These are phyloP conservation scores for Cydia splendana DNA, from an alignment of 1,140 invertebrate species.

Conservation along the genomic window DNA sequence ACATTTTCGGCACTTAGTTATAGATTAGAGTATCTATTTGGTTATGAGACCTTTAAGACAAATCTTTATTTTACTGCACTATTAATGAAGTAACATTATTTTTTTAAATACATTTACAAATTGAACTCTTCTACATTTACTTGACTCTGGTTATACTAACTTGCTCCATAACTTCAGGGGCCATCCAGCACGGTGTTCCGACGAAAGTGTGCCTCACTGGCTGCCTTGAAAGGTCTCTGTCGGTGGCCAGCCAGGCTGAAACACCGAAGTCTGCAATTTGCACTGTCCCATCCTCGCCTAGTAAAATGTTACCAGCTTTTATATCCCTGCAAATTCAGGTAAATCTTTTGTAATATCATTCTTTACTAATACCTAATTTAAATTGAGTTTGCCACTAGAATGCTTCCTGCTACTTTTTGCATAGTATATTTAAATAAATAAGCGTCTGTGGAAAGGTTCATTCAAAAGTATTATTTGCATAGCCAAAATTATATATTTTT, in stretches of 20 bases:
- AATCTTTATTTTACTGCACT: not conserved
- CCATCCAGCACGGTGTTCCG: slow-evolving; percentile 99
- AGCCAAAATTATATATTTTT: too few relatives aligned
- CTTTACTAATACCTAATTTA: too few relatives aligned
- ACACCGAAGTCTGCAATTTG: slow-evolving; percentile 98
- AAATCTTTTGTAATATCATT: not conserved
- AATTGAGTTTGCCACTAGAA: too few relatives aligned
- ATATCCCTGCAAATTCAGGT: slow-evolving; percentile 88
- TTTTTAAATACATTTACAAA: not conserved
- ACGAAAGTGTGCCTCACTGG: slow-evolving; percentile 98
- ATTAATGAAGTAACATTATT: not conserved
- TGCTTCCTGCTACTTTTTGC: too few relatives aligned
- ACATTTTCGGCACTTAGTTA: too few relatives aligned
- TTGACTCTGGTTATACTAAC: slow-evolving; percentile 61
- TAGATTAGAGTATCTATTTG: slow-evolving; percentile 37
- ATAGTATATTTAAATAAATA: too few relatives aligned
- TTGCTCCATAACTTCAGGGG: slow-evolving; percentile 99
- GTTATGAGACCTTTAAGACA: not conserved
- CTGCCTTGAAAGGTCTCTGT: slow-evolving; percentile 94
- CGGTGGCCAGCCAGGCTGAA: slow-evolving; percentile 95
- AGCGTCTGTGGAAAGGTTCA: too few relatives aligned
- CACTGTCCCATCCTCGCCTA: slow-evolving; percentile 98
- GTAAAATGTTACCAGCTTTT: slow-evolving; percentile 98
- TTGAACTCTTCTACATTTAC: not conserved
- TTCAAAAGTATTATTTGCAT: too few relatives aligned